Evolutionary conservation across 2,888 invertebrate species (phyloP).

Genomic region (Oligia latruncula): DNA sequence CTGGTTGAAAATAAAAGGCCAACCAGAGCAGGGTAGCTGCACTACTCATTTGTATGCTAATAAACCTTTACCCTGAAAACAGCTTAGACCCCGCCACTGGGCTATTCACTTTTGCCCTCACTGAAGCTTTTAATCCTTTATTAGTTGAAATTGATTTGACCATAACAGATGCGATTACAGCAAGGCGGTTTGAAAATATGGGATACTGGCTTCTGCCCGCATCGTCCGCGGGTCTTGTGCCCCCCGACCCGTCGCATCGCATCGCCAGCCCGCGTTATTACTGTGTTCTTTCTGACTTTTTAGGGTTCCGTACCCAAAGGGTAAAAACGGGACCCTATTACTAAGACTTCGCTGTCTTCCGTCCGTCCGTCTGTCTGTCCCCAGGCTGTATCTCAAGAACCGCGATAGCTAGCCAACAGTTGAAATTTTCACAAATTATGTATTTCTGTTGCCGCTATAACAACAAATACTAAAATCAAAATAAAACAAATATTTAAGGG

Average conservation of each 20-base stretch:
- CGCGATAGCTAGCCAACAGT: no score
- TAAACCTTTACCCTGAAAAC: slow-evolving; percentile 37
- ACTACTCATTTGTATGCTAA: slow-evolving; percentile 62
- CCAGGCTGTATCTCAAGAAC: no score
- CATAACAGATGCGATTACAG: not conserved
- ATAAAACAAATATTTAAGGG: no score
- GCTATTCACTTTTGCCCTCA: slow-evolving; percentile 13
- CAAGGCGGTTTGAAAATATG: not conserved
- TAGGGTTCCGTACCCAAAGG: no score
- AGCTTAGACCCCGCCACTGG: not conserved
- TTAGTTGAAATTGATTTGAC: not conserved
- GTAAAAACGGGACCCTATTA: no score
- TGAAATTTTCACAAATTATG: no score
- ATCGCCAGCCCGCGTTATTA: not conserved
- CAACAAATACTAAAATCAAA: no score
- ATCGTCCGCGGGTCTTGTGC: not conserved
- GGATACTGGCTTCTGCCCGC: not conserved
- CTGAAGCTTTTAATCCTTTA: slow-evolving; percentile 14
- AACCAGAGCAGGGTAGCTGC: slow-evolving; percentile 28
- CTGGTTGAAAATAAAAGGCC: slow-evolving; percentile 16
- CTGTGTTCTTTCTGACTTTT: not conserved
- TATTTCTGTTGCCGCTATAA: no score
- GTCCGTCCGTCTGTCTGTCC: no score
- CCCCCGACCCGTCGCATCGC: not conserved
- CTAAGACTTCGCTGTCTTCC: no score